Evolutionary conservation across 1,140 invertebrate genomes (phyloP), one percentile per base, ranked within the genome.

Genomic region (Limonius californicus): DNA sequence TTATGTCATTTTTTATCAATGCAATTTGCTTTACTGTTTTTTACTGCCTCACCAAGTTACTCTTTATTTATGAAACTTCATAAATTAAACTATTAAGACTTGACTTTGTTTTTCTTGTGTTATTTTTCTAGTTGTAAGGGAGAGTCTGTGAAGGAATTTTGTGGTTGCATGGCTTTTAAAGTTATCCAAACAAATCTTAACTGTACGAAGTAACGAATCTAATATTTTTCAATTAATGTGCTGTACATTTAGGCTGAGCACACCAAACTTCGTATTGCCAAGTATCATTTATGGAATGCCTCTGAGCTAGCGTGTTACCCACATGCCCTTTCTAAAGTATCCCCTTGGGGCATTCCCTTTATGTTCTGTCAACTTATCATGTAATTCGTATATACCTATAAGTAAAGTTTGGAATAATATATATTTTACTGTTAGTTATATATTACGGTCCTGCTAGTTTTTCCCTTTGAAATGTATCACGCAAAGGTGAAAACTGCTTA

Each of bases 341-440:
- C n/a, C 8, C n/a, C 35, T 39, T 39, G 7, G 35, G n/a, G 35
- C 35, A 39, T 39, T 39, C 35, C 35, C n/a, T 14, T 39, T 12
- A 39, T 39, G 8, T 39, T 12, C 7, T 39, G 2, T 2, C n/a
- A 39, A 39, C 35, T 39, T 9, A 39, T 39, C 2, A 39, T 39
- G 35, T 39, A 39, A 39, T 39, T 6, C n/a, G n/a, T 39, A 14
- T 39, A 39, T 39, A n/a, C 3, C 9, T 27, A 27, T 39, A 39
- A 12, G 35, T 39, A 9, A 14, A 39, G 35, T 39, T 39, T 39
- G 35, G 35, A 39, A 39, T 39, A 39, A 39, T 50, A 50, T 50
- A 18, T 50, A 50, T 50, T 50, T 50, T 50, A 50, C 45, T 50
- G 45, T 50, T 50, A 50, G 45, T 11, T 45, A 18, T 45, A 45